These are phyloP conservation scores for Falco cherrug DNA, from an alignment of 2,797 vertebrate species.

Conservation along the genomic window DNA sequence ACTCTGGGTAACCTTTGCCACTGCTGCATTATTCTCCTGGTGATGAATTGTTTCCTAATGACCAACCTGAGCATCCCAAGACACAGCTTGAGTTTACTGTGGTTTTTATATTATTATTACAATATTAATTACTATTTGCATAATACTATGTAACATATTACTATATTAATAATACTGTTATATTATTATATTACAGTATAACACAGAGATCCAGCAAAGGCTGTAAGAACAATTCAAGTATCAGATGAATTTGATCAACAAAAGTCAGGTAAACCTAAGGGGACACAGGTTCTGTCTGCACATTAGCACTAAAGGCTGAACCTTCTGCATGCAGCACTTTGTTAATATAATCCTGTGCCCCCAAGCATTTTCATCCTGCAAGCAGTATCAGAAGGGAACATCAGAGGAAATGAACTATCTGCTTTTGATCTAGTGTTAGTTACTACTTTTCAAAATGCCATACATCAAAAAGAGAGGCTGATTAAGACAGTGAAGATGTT, in stretches of 20 bases:
- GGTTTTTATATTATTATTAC: too few species aligned
- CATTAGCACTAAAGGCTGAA: not conserved
- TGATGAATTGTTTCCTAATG: not conserved
- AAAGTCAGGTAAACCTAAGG: not conserved
- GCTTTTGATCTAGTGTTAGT: not conserved
- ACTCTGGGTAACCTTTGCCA: not conserved
- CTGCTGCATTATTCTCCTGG: not conserved
- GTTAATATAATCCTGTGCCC: not conserved
- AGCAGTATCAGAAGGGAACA: not conserved
- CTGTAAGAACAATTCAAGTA: not conserved
- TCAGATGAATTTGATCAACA: not conserved
- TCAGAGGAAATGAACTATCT: not conserved
- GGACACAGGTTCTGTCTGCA: not conserved
- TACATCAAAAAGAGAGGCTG: not conserved
- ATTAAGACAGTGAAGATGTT: not conserved
- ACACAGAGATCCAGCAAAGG: not conserved
- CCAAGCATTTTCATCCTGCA: not conserved
- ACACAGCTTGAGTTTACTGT: not conserved
- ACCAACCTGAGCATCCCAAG: not conserved
- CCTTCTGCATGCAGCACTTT: not conserved
- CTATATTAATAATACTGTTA: too few species aligned
- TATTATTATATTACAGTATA: not conserved
- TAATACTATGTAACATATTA: too few species aligned
- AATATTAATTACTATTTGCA: too few species aligned
- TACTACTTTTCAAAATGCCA: not conserved